Evolutionary conservation across 2,888 invertebrate species (phyloP).

Genomic region (Abscondita cerata): DNA sequence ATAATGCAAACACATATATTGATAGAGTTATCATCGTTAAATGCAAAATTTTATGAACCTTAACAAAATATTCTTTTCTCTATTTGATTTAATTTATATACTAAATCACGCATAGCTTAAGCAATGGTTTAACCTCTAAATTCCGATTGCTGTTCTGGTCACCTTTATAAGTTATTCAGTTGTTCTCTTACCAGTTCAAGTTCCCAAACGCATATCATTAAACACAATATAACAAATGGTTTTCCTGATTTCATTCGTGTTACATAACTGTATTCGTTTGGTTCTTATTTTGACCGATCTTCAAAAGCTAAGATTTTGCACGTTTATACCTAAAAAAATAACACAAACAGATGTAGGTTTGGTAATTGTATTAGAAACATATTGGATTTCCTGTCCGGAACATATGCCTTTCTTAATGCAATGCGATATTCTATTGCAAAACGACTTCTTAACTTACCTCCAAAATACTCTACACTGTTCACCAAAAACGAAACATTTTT

Average conservation of each 20-base stretch:
- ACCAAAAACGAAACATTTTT: slow-evolving; percentile 10
- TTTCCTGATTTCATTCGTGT: neutral
- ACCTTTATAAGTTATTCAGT: slow-evolving; percentile 7
- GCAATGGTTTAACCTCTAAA: slow-evolving; percentile 6
- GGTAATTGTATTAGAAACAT: slow-evolving; percentile 54
- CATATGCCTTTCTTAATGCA: slow-evolving; percentile 44
- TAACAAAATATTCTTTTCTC: slow-evolving; percentile 18
- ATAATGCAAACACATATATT: slow-evolving; percentile 16
- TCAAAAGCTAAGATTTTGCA: slow-evolving; percentile 10
- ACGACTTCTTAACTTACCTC: slow-evolving; percentile 22
- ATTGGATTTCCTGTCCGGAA: slow-evolving; percentile 53
- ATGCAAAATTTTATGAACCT: slow-evolving; percentile 20
- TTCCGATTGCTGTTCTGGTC: slow-evolving; percentile 6
- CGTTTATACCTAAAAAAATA: slow-evolving; percentile 10
- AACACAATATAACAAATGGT: slow-evolving; percentile 17
- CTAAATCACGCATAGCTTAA: slow-evolving; percentile 5
- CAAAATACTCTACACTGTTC: slow-evolving; percentile 27
- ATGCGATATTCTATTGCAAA: slow-evolving; percentile 42
- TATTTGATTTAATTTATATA: slow-evolving; percentile 15
- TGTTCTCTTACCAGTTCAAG: slow-evolving; percentile 1
- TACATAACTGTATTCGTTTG: neutral
- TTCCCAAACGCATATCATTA: slow-evolving; percentile 13
- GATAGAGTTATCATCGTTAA: slow-evolving; percentile 20
- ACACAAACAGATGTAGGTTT: slow-evolving; percentile 27
- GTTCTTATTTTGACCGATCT: neutral